phyloP scores from a whole-genome alignment of 1,140 invertebrate genomes.

The Luehdorfia chinensis region DNA sequence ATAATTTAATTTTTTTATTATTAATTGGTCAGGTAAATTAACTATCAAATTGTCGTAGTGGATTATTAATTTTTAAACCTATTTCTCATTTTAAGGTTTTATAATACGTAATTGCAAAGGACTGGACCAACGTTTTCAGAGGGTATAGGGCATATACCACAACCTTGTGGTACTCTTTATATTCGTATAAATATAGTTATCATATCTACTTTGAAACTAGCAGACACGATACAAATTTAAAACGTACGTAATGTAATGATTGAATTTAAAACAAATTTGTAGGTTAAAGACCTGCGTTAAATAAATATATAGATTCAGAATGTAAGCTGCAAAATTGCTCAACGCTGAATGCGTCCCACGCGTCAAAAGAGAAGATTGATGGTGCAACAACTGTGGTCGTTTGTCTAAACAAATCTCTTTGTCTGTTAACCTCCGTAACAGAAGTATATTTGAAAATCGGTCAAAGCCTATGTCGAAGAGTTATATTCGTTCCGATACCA shows the following conservation, averaged over 20 bases:
- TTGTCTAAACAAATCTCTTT: conserved; percentile 33
- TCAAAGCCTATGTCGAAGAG: conserved; percentile 30
- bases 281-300: conserved; percentile 19
- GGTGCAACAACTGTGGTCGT: conserved; percentile 34
- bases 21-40: too few species aligned
- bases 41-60: too few species aligned
- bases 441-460: conserved; percentile 41
- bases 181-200: too few species aligned
- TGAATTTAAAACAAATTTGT: background rate
- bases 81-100: too few species aligned
- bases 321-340: conserved; percentile 26
- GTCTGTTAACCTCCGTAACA: conserved; percentile 30
- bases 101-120: too few species aligned
- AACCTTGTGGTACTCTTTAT: too few species aligned
- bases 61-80: too few species aligned
- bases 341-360: conserved; percentile 39
- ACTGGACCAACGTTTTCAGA: too few species aligned
- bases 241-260: background rate
- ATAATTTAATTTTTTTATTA: too few species aligned
- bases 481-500: conserved; percentile 20
- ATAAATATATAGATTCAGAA: too few species aligned
- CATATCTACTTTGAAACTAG: background rate
- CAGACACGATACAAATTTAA: background rate
- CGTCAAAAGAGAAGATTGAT: conserved; percentile 38
- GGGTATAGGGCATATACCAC: too few species aligned